A percentile compares a stretch with the other conserved stretches of the same genome.
These are phyloP conservation scores for Bungarus multicinctus DNA, from an alignment of 2,113 vertebrate species.

Conservation along the genomic window DNA sequence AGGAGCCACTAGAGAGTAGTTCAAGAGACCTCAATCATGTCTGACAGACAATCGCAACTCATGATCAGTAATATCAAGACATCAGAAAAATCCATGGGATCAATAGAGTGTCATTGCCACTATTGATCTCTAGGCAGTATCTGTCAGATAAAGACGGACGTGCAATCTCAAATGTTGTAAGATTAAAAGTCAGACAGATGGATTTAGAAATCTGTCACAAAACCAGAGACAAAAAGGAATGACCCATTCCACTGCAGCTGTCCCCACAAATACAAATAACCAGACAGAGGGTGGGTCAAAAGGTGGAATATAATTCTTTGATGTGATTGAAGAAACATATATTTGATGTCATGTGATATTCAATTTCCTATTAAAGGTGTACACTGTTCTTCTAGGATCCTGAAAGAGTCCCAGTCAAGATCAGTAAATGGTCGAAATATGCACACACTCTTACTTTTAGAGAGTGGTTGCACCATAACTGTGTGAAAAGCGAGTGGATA, in stretches of 20 bases:
- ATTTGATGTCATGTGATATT: not conserved
- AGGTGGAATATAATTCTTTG: not conserved
- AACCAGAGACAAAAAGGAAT: not conserved
- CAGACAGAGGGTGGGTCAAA: not conserved
- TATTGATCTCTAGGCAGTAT: conserved; percentile 5
- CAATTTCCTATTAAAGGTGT: no score
- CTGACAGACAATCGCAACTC: not conserved
- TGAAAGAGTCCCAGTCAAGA: not conserved
- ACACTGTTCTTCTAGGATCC: not conserved
- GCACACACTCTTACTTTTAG: not conserved
- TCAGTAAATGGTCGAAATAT: not conserved
- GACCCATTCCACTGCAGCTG: not conserved
- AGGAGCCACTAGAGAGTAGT: not conserved
- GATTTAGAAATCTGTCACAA: not conserved
- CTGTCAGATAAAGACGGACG: not conserved
- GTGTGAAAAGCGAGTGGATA: not conserved
- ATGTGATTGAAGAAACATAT: not conserved
- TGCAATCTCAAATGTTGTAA: not conserved
- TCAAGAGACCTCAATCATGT: not conserved
- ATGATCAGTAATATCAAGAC: not conserved
- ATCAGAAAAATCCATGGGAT: not conserved
- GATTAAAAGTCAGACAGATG: not conserved
- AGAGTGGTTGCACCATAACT: not conserved
- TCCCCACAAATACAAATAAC: not conserved
- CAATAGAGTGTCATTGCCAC: conserved; percentile 3